Conservation (phyloP, 2,113 vertebrate genomes). For the Rattus rattus region DNA sequence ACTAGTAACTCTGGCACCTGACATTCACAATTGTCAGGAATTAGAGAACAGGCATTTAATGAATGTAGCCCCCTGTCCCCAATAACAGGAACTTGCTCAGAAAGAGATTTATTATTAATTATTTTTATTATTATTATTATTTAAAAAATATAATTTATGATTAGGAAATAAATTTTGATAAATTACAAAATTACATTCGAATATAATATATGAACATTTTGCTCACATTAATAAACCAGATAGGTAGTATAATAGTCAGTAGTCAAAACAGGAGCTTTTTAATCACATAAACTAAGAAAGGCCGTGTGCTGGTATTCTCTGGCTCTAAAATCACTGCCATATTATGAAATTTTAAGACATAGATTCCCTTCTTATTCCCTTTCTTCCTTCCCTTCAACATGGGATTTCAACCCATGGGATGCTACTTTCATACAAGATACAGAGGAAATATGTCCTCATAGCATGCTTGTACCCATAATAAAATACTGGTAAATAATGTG, state of each 20-base stretch:
- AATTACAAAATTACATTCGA: conserved; percentile 1
- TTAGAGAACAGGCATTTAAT: not conserved
- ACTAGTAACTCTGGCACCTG: not conserved
- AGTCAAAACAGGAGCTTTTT: not conserved
- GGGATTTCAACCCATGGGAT: no score
- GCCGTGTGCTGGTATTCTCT: not conserved
- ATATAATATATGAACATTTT: not conserved
- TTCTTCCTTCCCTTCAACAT: no score
- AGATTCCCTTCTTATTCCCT: not conserved
- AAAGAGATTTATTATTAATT: not conserved
- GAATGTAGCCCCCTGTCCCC: not conserved
- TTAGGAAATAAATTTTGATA: not conserved
- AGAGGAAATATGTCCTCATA: not conserved
- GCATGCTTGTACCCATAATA: not conserved
- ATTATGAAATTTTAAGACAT: not conserved
- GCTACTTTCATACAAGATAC: not conserved
- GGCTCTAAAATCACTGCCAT: not conserved
- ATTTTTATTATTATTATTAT: not conserved
- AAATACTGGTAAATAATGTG: not conserved
- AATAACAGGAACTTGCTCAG: not conserved
- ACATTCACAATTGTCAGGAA: not conserved
- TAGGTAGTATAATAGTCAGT: not conserved
- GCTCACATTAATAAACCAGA: not conserved
- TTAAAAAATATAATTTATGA: not conserved
- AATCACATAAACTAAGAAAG: not conserved